Evolutionary conservation across 2,888 invertebrate genomes (phyloP), one percentile per base, ranked within the genome.

Genomic region (Sphecodes monilicornis): DNA sequence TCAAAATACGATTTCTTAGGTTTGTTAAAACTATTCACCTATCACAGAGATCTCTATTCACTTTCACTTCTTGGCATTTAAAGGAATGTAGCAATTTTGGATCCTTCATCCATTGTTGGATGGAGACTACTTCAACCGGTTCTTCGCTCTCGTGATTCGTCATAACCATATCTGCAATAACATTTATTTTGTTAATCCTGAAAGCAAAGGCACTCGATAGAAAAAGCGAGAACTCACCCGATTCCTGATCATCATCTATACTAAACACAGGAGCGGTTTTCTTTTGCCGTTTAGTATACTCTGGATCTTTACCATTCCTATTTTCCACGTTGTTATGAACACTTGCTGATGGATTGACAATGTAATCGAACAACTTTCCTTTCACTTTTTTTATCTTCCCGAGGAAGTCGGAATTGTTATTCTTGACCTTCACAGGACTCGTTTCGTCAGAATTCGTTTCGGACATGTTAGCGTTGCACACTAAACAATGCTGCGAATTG

Each of bases 241-340:
- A 96, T 92, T 97, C 97, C 87, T 97, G 96, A 94, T 98, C 98
- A 93, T 98, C 99, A 91, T 98, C 98, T 93, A 99, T 98, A 94
- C 98, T 98, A 94, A 99, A 99, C 13, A 99, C 98, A 11, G 98
- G 98, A 0, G 98, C 97, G 79, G 98, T 97, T 95, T 98, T 98
- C 90, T 98, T 96, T 94, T 98, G 98, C 68, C 98, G 96, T 95
- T 97, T 98, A 50, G 84, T 88, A 60, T 91, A 86, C 46, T 94
- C 94, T n/a, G 98, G 97, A 91, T 97, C 97, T 93, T 97, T 97
- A 92, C 98, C 98, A 80, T 96, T 96, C 88, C 97, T 97, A 78
- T 97, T 98, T 4, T 99, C 98, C 93, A 98, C 98, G 80, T 91
- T 91, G 72, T 92, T 95, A 88, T 93, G 95, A 76, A 95, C 88